A percentile compares a stretch with the other conserved stretches of the same genome.
Evolutionary conservation across 2,113 vertebrate genomes (phyloP).

Genomic region (Odobenus rosmarus): DNA sequence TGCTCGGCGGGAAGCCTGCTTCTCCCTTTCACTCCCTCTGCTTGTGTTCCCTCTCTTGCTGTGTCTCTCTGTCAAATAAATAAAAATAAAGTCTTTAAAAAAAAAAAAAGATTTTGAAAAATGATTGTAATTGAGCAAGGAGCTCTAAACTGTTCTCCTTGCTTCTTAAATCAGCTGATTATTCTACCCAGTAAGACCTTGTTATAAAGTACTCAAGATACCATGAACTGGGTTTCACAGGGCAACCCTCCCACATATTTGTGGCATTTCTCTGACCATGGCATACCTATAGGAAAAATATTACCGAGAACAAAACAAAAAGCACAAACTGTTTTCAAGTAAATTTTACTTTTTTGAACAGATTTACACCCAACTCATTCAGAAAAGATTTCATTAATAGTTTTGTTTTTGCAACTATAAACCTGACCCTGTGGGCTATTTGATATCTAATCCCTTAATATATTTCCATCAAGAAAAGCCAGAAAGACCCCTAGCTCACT

Average conservation of each 20-base stretch:
- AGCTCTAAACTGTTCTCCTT: background rate
- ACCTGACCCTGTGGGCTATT: background rate
- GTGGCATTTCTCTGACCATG: background rate
- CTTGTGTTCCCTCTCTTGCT: too few species aligned
- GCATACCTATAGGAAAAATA: background rate
- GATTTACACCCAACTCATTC: slow-evolving; percentile 7
- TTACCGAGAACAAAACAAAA: background rate
- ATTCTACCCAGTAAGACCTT: background rate
- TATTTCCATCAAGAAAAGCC: slow-evolving; percentile 1
- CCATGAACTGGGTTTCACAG: background rate
- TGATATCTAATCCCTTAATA: background rate
- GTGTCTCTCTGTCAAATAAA: too few species aligned
- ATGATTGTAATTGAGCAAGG: background rate
- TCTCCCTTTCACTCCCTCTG: too few species aligned
- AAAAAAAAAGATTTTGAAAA: slow-evolving; percentile 9
- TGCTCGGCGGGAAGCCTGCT: too few species aligned
- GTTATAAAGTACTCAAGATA: background rate
- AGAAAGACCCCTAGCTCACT: background rate
- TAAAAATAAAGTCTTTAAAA: too few species aligned
- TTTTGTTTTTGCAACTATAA: slow-evolving; percentile 18
- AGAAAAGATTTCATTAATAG: slow-evolving; percentile 23
- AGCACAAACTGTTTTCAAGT: background rate
- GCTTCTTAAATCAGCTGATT: background rate
- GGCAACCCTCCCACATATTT: background rate
- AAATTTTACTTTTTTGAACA: background rate